Base-by-base conservation (phyloP, 2,797 vertebrate genomes). In the Paedocypris micromegethes region DNA sequence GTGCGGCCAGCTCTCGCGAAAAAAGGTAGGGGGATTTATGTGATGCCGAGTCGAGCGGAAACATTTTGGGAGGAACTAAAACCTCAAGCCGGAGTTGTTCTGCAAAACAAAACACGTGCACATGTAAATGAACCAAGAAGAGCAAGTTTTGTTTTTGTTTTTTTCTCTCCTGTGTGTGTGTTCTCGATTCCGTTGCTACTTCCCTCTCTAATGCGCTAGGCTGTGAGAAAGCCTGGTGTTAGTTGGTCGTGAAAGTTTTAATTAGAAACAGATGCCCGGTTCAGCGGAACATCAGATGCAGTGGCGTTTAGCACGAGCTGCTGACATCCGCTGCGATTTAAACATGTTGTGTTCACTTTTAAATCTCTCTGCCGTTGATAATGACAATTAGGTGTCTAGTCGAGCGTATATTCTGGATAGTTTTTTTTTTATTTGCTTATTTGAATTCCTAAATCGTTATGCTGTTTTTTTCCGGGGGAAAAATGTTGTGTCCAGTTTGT, bases 11-110 rank as follows among this genome's bases (percentile, higher is more conserved):
- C 52, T 67, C 58, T 64, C 61, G 9, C 60, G 60, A 48, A 64
- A 74, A 74, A 78, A 70, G 66, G 74, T 80, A 64, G 5, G 61
- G 63, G 2, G 23, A 6, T 23, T 51, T 3, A 5, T 23, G 23
- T 23, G 23, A 23, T 23, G 23, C 23, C 23, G 23, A 23, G 23
- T 23, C 23, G 23, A 23, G 23, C 23, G 23, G 23, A 23, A 23
- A 23, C 23, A 23, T 23, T 23, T 23, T 23, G 23, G 23, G 23
- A 23, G 23, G 23, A 23, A 23, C 23, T 23, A 23, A 23, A 23
- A 23, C 23, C 23, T 23, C 23, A 23, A 23, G 23, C 23, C 23
- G 23, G 23, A 23, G 23, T 23, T 23, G 44, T 43, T 3, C 5
- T 5, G 40, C 53, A 49, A 45, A 23, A 23, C 23, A 23, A 23